Base-by-base conservation (phyloP, 2,888 invertebrate genomes). In the Hartigia nigra region DNA sequence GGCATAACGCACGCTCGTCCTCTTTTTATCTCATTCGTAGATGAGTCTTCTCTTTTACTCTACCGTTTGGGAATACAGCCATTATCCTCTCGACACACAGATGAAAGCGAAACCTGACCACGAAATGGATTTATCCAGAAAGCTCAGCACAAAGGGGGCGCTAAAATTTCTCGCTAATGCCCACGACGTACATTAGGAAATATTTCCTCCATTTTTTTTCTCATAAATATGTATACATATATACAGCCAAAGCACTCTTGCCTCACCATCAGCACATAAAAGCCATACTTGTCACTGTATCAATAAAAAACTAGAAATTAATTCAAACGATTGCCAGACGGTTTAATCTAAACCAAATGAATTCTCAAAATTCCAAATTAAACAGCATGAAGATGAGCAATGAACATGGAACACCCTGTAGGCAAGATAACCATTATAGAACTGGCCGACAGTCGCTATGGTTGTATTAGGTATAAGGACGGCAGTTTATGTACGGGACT, bases 71-170 rank as follows among this genome's bases (percentile, higher is more conserved):
- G 90, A 90, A 90, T 89, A 90, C 88, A 87, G 84, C 89, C 89
- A 89, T 90, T 89, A 88, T 88, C 87, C 89, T 86, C 88, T 86
- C 85, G 82, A 84, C 87, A 83, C 80, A 86, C 86, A 89, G 90
- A 90, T 90, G 89, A 90, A 90, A 90, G 90, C 86, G 87, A 90
- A 90, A 88, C 87, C 88, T 89, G 87, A 89, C 89, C 89, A 84
- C 88, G 84, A 82, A 88, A 88, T 88, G 86, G 88, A 88, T 88
- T 89, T 90, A 88, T 88, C 86, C 84, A 78, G 80, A 81, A 85
- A 84, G 83, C 77, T 82, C 81, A 81, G 78, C 83, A 84, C 86
- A 86, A 85, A 87, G 82, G 84, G 31, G 72, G 81, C 76, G 82
- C 81, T 79, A 83, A 86, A 85, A 84, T 84, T 87, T 81, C 81